Conservation (phyloP, 2,888 invertebrate species). For the Hemithea aestivaria region DNA sequence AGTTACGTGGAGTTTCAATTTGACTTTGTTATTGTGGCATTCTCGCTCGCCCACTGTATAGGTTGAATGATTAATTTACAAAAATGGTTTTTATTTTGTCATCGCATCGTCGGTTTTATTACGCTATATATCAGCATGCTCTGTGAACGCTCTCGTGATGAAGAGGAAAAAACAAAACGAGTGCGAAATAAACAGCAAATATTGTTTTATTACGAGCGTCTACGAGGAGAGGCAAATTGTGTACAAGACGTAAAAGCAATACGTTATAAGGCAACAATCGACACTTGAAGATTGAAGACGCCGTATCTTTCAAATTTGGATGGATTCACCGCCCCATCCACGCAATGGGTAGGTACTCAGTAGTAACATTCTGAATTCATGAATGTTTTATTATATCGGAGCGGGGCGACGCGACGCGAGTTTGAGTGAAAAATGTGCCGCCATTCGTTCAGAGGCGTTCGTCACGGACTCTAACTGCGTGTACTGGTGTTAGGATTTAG, state of each 20-base stretch:
- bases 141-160: neutral
- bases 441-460: constrained; percentile 63
- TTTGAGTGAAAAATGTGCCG: constrained; percentile 68
- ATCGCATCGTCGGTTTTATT: neutral
- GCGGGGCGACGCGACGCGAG: constrained; percentile 53
- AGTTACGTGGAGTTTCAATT: constrained; percentile 4
- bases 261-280: constrained; percentile 32
- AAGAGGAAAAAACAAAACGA: constrained; percentile 1
- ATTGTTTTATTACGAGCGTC: constrained; percentile 16
- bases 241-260: constrained; percentile 32
- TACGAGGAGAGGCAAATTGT: constrained; percentile 21
- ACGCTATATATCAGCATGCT: too few relatives aligned
- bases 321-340: constrained; percentile 47
- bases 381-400: constrained; percentile 62
- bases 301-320: constrained; percentile 43
- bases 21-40: neutral
- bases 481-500: constrained; percentile 67
- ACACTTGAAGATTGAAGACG: constrained; percentile 35
- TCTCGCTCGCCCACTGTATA: too few relatives aligned
- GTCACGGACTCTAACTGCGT: constrained; percentile 73
- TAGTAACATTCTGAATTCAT: constrained; percentile 67
- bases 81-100: constrained; percentile 1
- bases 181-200: constrained; percentile 11
- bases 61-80: too few relatives aligned
- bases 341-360: constrained; percentile 52